These are phyloP conservation scores for Cheilosia scutellata DNA, from an alignment of 2,888 invertebrate genomes.

Conservation along the genomic window DNA sequence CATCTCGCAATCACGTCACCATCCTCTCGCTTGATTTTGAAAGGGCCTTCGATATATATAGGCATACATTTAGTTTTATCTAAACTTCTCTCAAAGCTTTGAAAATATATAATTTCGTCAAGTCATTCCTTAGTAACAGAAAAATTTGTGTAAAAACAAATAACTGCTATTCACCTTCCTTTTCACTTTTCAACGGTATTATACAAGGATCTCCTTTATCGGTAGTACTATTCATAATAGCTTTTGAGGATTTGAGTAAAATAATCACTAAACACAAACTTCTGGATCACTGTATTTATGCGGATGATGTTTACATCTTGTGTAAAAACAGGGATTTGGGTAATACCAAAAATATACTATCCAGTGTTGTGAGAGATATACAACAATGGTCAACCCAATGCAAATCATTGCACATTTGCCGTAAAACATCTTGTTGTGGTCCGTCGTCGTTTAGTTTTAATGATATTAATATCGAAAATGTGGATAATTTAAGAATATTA, in stretches of 20 bases:
- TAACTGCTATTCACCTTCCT: not conserved
- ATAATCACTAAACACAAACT: not conserved
- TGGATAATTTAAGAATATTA: conserved; percentile 29
- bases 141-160: not conserved
- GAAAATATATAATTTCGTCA: conserved; percentile 17
- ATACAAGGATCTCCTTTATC: conserved; percentile 1
- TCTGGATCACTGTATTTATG: conserved; percentile 19
- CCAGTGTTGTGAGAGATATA: not conserved
- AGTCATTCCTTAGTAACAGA: conserved; percentile 9
- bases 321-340: not conserved
- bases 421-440: conserved; percentile 2
- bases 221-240: not conserved
- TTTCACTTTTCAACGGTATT: not conserved
- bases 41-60: conserved; percentile 12
- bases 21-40: conserved; percentile 21
- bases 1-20: conserved; percentile 23
- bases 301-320: conserved; percentile 18
- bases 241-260: not conserved
- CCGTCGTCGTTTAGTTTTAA: not conserved
- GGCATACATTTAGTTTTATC: conserved; percentile 8
- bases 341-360: not conserved
- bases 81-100: conserved; percentile 8
- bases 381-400: not conserved
- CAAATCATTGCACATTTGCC: conserved; percentile 26
- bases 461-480: not conserved